Evolutionary conservation across 2,797 vertebrate genomes (phyloP).

Genomic region (Smutsia temminckii): DNA sequence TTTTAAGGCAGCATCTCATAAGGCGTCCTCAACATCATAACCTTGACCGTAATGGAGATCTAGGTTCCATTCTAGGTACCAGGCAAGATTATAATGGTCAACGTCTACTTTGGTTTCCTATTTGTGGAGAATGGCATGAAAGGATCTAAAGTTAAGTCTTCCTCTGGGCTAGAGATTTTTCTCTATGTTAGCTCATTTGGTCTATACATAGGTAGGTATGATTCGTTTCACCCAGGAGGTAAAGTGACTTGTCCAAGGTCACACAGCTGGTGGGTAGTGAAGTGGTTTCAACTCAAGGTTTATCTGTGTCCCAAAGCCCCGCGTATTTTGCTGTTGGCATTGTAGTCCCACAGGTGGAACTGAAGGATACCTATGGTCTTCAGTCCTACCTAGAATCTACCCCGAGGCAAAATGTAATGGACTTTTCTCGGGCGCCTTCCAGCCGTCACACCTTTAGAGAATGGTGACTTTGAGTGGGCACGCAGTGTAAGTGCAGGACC

Average conservation of each 20-base stretch:
- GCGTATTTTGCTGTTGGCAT: accelerated
- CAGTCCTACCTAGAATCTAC: background rate
- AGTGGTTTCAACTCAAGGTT: background rate
- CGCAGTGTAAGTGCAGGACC: accelerated
- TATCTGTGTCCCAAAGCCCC: no score
- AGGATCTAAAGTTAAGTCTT: accelerated
- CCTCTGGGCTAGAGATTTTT: background rate
- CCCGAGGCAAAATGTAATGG: background rate
- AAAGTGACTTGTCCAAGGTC: background rate
- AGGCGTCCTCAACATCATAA: accelerated
- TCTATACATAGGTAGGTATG: no score
- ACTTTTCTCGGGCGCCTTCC: accelerated
- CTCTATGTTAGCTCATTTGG: background rate
- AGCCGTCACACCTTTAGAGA: accelerated
- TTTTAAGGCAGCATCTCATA: accelerated
- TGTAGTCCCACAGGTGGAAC: background rate
- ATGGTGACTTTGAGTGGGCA: background rate
- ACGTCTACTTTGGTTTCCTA: accelerated
- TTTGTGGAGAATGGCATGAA: background rate
- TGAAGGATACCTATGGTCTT: background rate
- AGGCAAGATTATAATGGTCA: background rate
- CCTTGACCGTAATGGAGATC: accelerated
- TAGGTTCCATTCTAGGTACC: background rate
- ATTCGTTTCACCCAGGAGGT: background rate
- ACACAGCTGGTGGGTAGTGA: accelerated